phyloP scores from a whole-genome alignment of 2,888 invertebrate species.

The Sarcophaga variegata region DNA sequence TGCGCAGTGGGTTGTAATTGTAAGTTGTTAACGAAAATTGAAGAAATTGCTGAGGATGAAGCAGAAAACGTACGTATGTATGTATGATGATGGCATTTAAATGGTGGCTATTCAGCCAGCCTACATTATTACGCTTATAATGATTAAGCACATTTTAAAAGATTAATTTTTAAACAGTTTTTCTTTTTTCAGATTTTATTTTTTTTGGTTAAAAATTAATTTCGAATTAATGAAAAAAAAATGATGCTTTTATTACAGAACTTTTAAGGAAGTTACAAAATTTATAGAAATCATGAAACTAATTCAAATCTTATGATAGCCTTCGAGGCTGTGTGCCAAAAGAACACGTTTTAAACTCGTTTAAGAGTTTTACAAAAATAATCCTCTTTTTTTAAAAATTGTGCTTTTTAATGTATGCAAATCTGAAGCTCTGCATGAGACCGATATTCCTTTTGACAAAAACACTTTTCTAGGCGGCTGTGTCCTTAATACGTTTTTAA shows the following conservation, averaged over 20 bases:
- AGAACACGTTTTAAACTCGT: too few relatives aligned
- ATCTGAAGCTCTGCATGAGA: background rate
- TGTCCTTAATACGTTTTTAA: conserved; percentile 54
- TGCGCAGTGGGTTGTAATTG: conserved; percentile 59
- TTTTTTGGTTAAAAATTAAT: conserved; percentile 9
- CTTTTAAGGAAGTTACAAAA: too few relatives aligned
- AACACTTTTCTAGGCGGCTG: conserved; percentile 43
- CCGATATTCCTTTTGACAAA: conserved; percentile 26
- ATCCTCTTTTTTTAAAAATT: too few relatives aligned
- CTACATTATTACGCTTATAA: conserved; percentile 30
- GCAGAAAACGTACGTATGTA: conserved; percentile 1
- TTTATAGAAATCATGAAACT: too few relatives aligned
- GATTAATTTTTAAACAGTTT: background rate
- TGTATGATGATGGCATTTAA: background rate
- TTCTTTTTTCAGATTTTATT: background rate
- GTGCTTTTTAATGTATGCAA: background rate
- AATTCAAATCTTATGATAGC: too few relatives aligned
- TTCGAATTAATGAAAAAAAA: conserved; percentile 15
- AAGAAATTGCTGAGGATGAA: background rate
- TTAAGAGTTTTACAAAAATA: too few relatives aligned
- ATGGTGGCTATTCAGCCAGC: background rate
- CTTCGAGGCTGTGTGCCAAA: too few relatives aligned
- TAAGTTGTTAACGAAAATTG: conserved; percentile 45
- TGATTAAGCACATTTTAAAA: conserved; percentile 35
- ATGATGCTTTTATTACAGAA: too few relatives aligned